A percentile compares a stretch with the other conserved stretches of the same genome.
phyloP scores from a whole-genome alignment of 2,113 vertebrate genomes.

The Elaphurus davidianus region DNA sequence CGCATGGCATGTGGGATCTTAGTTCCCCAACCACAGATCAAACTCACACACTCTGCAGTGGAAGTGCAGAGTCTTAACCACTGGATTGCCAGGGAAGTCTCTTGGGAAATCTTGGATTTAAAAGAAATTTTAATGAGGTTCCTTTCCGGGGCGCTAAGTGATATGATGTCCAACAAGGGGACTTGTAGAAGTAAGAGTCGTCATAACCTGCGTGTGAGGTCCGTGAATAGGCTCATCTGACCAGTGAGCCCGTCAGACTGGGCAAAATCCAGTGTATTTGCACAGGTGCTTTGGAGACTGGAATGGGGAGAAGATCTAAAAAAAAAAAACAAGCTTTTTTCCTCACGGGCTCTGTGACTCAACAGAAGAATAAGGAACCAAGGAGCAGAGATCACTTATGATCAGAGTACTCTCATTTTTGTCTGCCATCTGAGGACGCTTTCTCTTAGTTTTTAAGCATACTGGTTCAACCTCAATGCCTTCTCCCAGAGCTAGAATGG shows the following conservation, averaged over 20 bases:
- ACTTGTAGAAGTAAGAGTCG: neutral
- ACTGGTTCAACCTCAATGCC: neutral
- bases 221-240: no score
- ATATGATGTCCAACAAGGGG: neutral
- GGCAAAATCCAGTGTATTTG: neutral
- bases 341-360: neutral
- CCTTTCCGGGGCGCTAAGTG: neutral
- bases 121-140: neutral
- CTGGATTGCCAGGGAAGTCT: neutral
- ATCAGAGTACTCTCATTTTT: neutral
- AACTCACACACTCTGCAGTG: neutral
- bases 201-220: neutral
- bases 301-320: neutral
- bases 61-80: neutral
- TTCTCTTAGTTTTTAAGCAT: neutral
- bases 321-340: neutral
- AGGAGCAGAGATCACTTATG: neutral
- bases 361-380: neutral
- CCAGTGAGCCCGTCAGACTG: neutral
- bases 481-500: neutral
- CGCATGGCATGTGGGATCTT: neutral
- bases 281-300: neutral
- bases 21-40: neutral
- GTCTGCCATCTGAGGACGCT: neutral
- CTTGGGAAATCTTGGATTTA: neutral